phyloP scores from a whole-genome alignment of 2,113 vertebrate genomes.

The Myotis davidii region DNA sequence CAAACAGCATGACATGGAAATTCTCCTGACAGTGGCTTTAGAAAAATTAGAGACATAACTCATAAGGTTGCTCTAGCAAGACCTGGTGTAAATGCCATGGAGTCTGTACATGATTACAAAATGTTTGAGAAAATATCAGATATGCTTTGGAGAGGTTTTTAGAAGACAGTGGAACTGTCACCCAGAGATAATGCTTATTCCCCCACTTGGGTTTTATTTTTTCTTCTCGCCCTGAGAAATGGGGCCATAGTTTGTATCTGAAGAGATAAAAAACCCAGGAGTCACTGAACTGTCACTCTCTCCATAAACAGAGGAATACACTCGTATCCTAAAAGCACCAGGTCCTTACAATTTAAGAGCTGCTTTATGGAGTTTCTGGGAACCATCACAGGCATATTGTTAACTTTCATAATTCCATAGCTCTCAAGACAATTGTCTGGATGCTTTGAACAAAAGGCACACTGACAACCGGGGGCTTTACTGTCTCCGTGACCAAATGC shows the following conservation, averaged over 20 bases:
- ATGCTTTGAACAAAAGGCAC: conserved; percentile 15
- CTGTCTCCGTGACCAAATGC: neutral
- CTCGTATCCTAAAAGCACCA: neutral
- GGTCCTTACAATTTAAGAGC: neutral
- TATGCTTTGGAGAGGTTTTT: neutral
- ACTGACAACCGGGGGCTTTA: neutral
- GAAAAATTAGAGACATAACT: neutral
- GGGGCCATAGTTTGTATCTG: neutral
- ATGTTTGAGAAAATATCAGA: neutral
- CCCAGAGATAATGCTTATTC: conserved; percentile 1
- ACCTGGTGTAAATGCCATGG: neutral
- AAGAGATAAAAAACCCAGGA: neutral
- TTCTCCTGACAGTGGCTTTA: neutral
- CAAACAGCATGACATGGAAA: neutral
- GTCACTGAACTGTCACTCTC: neutral
- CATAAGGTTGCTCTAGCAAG: neutral
- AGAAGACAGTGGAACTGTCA: neutral
- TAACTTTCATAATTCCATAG: conserved; percentile 55
- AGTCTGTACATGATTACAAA: neutral
- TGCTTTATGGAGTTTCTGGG: neutral
- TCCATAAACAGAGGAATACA: neutral
- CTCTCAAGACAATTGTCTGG: conserved; percentile 43
- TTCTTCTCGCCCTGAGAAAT: neutral
- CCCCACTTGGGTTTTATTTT: neutral
- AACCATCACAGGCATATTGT: neutral